These are phyloP conservation scores for Meliscaeva auricollis DNA, from an alignment of 2,888 invertebrate genomes.

Conservation along the genomic window DNA sequence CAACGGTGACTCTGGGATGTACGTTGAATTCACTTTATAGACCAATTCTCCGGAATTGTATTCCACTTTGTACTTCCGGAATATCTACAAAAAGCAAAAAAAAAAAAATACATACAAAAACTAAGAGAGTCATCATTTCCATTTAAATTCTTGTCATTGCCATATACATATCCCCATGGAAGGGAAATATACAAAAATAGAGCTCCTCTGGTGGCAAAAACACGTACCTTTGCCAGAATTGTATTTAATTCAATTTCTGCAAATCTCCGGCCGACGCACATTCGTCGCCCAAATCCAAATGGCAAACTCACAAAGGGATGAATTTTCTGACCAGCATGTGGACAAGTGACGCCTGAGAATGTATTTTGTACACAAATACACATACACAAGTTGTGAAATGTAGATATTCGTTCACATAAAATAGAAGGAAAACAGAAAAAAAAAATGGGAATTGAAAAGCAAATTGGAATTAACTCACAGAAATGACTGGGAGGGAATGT, in stretches of 20 bases:
- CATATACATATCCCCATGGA: neutral
- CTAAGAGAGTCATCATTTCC: neutral
- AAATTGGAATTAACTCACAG: slow-evolving; percentile 39
- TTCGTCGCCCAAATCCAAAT: slow-evolving; percentile 91
- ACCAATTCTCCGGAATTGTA: slow-evolving; percentile 88
- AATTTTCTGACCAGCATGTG: slow-evolving; percentile 85
- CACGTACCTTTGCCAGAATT: slow-evolving; percentile 88
- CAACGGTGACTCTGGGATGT: slow-evolving; percentile 89
- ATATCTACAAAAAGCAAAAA: slow-evolving; percentile 85
- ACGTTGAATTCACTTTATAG: slow-evolving; percentile 90
- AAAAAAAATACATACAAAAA: too few relatives aligned
- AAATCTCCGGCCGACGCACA: slow-evolving; percentile 92
- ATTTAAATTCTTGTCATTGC: neutral
- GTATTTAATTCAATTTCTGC: slow-evolving; percentile 92
- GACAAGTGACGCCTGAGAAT: slow-evolving; percentile 78
- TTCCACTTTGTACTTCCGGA: slow-evolving; percentile 89
- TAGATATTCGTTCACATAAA: neutral
- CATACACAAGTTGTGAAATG: too few relatives aligned
- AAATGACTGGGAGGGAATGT: slow-evolving; percentile 9
- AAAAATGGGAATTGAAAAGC: neutral
- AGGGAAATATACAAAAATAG: neutral
- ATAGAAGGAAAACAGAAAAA: neutral
- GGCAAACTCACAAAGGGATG: slow-evolving; percentile 91
- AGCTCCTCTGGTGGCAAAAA: slow-evolving; percentile 2
- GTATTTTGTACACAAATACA: neutral